Evolutionary conservation across 2,113 vertebrate genomes (phyloP).

Genomic region (Corythornis vintsioides): DNA sequence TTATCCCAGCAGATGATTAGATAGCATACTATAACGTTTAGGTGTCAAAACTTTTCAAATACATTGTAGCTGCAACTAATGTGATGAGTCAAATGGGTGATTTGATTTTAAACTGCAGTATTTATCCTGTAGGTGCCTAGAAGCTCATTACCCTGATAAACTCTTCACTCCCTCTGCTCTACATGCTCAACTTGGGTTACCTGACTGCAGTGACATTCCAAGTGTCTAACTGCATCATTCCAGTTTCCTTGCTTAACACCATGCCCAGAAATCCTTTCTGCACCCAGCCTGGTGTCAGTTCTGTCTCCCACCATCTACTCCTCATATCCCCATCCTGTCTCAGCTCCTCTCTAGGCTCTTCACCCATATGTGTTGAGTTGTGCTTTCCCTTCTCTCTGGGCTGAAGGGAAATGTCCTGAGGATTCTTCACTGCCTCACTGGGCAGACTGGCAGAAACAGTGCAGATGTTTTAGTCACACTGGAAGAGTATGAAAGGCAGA

Average conservation of each 20-base stretch:
- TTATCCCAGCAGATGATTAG: neutral
- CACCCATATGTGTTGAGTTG: neutral
- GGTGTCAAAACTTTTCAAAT: neutral
- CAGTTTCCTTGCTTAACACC: neutral
- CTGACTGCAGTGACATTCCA: neutral
- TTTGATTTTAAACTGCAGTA: neutral
- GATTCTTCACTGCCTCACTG: neutral
- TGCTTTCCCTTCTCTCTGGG: neutral
- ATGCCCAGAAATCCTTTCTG: neutral
- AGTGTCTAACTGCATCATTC: accelerated
- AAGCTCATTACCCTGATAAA: neutral
- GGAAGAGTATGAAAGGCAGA: neutral
- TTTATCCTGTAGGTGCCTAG: neutral
- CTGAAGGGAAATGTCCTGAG: neutral
- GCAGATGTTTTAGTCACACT: neutral
- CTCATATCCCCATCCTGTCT: neutral
- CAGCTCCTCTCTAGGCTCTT: neutral
- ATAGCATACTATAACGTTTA: neutral
- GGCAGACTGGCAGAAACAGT: neutral
- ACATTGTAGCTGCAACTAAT: neutral
- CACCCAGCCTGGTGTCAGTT: neutral
- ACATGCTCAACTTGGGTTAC: neutral
- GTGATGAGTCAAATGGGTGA: neutral
- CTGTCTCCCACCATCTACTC: neutral
- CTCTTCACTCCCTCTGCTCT: neutral